A percentile compares a stretch with the other conserved stretches of the same genome.
phyloP scores from a whole-genome alignment of 2,797 vertebrate species.

The Luscinia megarhynchos region DNA sequence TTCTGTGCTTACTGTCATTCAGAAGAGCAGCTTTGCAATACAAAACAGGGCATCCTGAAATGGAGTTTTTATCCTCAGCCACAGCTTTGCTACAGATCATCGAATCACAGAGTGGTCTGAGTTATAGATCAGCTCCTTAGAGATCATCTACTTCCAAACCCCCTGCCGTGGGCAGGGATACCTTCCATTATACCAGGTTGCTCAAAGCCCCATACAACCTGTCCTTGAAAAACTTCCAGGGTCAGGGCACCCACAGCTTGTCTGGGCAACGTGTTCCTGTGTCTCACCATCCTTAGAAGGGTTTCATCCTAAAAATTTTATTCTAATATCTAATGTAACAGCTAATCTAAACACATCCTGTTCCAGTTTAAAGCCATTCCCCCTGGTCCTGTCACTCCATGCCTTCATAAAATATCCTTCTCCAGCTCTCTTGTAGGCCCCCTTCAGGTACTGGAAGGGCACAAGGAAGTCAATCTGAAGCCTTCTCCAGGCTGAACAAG shows the following conservation, averaged over 20 bases:
- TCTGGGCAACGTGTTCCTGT: neutral
- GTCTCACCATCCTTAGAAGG: neutral
- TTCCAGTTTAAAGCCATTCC: neutral
- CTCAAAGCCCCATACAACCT: neutral
- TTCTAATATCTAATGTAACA: neutral
- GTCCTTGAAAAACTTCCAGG: neutral
- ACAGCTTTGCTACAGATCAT: neutral
- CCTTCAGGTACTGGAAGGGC: neutral
- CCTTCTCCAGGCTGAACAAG: neutral
- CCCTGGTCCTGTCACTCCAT: neutral
- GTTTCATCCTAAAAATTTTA: neutral
- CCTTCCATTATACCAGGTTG: neutral
- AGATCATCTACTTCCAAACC: neutral
- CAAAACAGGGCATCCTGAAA: neutral
- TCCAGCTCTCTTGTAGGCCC: too few relatives aligned
- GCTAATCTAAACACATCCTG: neutral
- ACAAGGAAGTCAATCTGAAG: rapidly evolving
- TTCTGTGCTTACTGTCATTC: neutral
- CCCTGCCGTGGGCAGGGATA: too few relatives aligned
- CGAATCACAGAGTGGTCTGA: neutral
- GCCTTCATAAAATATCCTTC: neutral
- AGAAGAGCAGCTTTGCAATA: neutral
- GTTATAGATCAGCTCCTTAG: neutral
- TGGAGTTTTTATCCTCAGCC: neutral
- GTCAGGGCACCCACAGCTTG: neutral